Evolutionary conservation across 2,888 invertebrate species (phyloP).

Genomic region (Lycia hirtaria): DNA sequence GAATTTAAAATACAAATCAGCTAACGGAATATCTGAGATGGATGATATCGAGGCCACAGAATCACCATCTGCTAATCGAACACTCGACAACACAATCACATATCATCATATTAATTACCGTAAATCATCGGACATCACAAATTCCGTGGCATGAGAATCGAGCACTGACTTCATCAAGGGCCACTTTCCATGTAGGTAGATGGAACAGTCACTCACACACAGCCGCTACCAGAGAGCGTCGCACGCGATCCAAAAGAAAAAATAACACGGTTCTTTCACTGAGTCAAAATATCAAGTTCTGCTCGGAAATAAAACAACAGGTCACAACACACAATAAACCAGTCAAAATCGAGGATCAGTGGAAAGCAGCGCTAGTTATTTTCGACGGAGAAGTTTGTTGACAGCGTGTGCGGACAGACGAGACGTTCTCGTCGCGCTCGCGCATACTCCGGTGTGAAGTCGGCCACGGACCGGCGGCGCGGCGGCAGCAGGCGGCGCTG

Average conservation of each 20-base stretch:
- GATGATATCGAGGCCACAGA: constrained; percentile 74
- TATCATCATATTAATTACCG: constrained; percentile 67
- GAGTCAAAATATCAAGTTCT: constrained; percentile 70
- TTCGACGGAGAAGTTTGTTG: constrained; percentile 80
- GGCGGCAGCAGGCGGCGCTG: constrained; percentile 42
- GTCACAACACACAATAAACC: constrained; percentile 72
- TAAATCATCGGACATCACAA: constrained; percentile 71
- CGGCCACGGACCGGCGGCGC: constrained; percentile 64
- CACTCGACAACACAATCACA: constrained; percentile 59
- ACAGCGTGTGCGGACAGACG: constrained; percentile 74
- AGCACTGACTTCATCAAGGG: constrained; percentile 72
- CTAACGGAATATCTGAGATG: constrained; percentile 66
- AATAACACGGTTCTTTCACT: constrained; percentile 80
- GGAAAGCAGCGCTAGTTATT: constrained; percentile 69
- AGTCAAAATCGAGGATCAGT: constrained; percentile 73
- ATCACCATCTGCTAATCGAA: constrained; percentile 66
- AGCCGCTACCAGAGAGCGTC: constrained; percentile 74
- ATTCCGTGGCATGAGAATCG: constrained; percentile 61
- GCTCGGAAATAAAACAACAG: constrained; percentile 50
- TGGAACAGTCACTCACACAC: constrained; percentile 82
- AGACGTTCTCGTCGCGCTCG: constrained; percentile 84
- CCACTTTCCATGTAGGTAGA: constrained; percentile 78
- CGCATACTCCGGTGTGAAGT: constrained; percentile 84
- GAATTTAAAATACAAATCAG: constrained; percentile 52
- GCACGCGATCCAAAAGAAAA: constrained; percentile 82